Evolutionary conservation across 1,140 invertebrate genomes (phyloP), one percentile per base, ranked within the genome.

Genomic region (Drosophila paulistorum): DNA sequence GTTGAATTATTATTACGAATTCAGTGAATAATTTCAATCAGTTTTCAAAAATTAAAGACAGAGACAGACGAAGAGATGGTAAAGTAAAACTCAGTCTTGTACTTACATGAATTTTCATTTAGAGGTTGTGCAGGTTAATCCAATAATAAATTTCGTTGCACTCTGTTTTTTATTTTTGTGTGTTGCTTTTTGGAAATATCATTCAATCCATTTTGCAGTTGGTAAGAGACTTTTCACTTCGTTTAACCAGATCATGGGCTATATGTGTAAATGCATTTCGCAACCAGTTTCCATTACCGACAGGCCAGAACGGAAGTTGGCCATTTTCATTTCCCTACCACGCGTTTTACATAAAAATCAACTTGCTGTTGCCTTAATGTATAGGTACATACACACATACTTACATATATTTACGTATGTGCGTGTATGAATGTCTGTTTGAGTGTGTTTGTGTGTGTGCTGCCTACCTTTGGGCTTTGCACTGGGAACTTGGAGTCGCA

Each of bases 341-440:
- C 55, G 26, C 42, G 37, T 55, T 70, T 63, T 48, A 80, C 71
- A 75, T 81, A 87, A 85, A 85, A 79, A 82, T 79, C 75, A 87
- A 77, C 68, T 71, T 14, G 68, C 68, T 62, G 54, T 73, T 73
- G 77, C 65, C 74, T 77, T 73, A 23, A 51, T 51, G 45, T 30
- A 30, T 30, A 30, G 30, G 30, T 30, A 30, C 30, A 30, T 30
- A 30, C 14, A 48, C 14, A 0, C 14, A 45, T 9, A 9, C 14
- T 6, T 3, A 45, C 6, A 48, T 3, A 10, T 11, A 6, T 23
- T 4, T 51, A 4, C 10, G 10, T 20, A 7, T 17, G 2, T 48
- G 14, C 17, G 7, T 48, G 14, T 48, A 20, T 17, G 14, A 7
- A 4, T 2, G 17, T 23, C 9, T 23, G 20, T 11, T 17, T 10